Conservation (phyloP, 2,113 vertebrate genomes). For the Chroicocephalus ridibundus region DNA sequence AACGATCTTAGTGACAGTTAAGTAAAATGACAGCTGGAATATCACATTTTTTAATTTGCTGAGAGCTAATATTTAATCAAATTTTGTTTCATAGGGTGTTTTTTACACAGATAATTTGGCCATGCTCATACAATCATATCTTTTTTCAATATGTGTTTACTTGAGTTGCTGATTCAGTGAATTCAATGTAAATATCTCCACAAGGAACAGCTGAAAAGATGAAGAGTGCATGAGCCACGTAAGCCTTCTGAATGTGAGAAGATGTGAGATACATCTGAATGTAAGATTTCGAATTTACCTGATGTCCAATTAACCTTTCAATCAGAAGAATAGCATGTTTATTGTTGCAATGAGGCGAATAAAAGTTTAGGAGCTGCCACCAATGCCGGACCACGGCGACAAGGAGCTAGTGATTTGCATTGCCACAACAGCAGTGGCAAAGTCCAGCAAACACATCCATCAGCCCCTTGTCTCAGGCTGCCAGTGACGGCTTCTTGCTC, state of each 20-base stretch:
- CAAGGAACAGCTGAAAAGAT: background rate
- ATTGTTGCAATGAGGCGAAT: background rate
- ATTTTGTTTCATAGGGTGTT: background rate
- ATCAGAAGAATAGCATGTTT: background rate
- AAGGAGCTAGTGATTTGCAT: background rate
- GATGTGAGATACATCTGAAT: too few species aligned
- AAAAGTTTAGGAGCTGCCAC: background rate
- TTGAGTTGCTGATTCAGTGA: background rate
- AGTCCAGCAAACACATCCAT: background rate
- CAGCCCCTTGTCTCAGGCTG: background rate
- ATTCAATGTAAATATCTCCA: background rate
- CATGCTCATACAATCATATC: background rate
- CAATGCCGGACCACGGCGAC: background rate
- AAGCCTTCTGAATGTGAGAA: background rate
- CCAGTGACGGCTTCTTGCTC: background rate
- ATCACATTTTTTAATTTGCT: background rate
- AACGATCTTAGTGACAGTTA: background rate
- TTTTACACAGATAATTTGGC: background rate
- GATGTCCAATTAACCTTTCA: background rate
- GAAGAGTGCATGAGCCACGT: background rate
- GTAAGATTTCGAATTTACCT: background rate
- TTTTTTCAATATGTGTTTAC: background rate
- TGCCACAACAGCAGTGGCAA: background rate
- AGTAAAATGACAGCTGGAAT: background rate
- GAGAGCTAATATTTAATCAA: slow-evolving; percentile 24